Evolutionary conservation across 2,888 invertebrate species (phyloP), one percentile per base, ranked within the genome.

Genomic region (Rugalucina vietnamica): DNA sequence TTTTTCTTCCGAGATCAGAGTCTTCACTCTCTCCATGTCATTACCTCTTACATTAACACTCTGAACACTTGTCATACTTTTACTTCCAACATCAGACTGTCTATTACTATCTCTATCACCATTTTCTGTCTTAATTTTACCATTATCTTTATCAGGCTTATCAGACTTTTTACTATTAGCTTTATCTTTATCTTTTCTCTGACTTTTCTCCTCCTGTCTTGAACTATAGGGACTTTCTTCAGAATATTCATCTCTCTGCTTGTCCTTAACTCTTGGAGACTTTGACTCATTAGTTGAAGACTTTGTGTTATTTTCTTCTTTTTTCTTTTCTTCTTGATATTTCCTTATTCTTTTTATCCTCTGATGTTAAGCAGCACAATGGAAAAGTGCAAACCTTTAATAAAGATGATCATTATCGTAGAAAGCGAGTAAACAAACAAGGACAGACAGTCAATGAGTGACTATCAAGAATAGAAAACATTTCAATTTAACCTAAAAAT

Each of bases 51-150:
- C 76, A 49, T 81, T 81, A 5, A 60, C 73, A 73, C 85, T 85
- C 37, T 87, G 79, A 65, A 83, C 74, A 84, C 87, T 87, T 32
- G 76, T 49, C 10, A 60, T 73, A 83, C 87, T 87, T 57, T 72
- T 78, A 29, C 76, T 18, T 32, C 12, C 24, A 18, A 32, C 60
- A 24, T 14, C 24, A 18, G 24, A 65, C 34, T 39, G 57, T 34
- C 12, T 74, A 29, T 89, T 87, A 76, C 84, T 90, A 27, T 84
- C 85, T 81, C 88, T 88, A 27, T 32, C 73, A 49, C 88, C 90
- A 32, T 85, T 80, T n/a, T 82, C 76, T 8, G 79, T 54, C 18
- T 79, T 71, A 29, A 27, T 37, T 49, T 27, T 32, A 24, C 77
- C 60, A 49, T 60, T 83, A 27, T 76, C 43, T 60, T 65, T 65